Percentiles rank a stretch among this genome's conserved stretches.
These are phyloP conservation scores for Tuberolachnus salignus DNA, from an alignment of 2,888 invertebrate genomes.

Conservation along the genomic window DNA sequence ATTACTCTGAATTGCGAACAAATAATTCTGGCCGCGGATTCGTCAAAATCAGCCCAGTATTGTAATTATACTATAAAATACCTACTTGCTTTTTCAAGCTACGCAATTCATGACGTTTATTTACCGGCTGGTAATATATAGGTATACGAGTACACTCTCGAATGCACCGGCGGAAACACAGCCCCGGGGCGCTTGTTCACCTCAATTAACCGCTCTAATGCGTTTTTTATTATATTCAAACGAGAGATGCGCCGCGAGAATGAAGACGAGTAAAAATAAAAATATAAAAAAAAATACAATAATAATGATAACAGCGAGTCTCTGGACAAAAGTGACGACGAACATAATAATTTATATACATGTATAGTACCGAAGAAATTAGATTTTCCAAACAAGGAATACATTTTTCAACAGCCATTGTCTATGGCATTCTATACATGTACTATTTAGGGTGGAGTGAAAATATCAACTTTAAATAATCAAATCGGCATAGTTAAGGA, in stretches of 20 bases:
- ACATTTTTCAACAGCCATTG: conserved; percentile 45
- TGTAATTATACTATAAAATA: too few species aligned
- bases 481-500: too few species aligned
- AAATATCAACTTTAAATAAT: too few species aligned
- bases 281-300: too few species aligned
- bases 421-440: conserved; percentile 1
- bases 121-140: background rate
- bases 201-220: conserved; percentile 51
- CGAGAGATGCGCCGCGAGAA: conserved; percentile 5
- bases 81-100: too few species aligned
- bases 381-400: conserved; percentile 47
- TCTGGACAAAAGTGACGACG: conserved; percentile 26
- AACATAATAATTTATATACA: too few species aligned
- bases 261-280: background rate
- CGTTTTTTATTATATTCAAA: conserved; percentile 14
- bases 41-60: too few species aligned
- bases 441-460: too few species aligned
- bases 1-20: too few species aligned
- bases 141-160: background rate
- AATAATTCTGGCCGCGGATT: too few species aligned
- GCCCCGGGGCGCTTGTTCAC: conserved; percentile 39
- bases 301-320: conserved; percentile 2
- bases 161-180: conserved; percentile 18
- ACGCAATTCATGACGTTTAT: too few species aligned
- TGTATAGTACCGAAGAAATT: conserved; percentile 29